A percentile compares a stretch with the other conserved stretches of the same genome.
Evolutionary conservation across 2,113 vertebrate genomes (phyloP).

Genomic region (Montifringilla adamsi): DNA sequence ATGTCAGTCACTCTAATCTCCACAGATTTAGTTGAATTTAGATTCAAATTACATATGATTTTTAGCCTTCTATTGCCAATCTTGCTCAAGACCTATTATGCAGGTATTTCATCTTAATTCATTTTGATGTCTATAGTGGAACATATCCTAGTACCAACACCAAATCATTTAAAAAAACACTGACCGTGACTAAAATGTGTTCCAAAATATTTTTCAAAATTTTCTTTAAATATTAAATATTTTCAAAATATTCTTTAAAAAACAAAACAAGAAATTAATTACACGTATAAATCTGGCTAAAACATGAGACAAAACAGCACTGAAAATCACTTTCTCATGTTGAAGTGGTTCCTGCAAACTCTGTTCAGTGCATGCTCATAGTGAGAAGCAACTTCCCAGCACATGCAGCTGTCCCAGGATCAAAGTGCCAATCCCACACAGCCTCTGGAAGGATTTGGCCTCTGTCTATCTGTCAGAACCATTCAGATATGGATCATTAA

Average conservation of each 20-base stretch:
- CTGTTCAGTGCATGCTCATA: accelerated
- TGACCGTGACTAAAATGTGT: neutral
- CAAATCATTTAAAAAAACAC: neutral
- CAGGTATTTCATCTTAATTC: neutral
- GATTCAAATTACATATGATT: neutral
- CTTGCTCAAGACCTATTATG: neutral
- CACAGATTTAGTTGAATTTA: neutral
- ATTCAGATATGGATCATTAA: neutral
- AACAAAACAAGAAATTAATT: neutral
- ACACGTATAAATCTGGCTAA: neutral
- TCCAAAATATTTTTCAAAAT: neutral
- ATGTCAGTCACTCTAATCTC: neutral
- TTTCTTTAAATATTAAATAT: neutral
- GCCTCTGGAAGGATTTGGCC: neutral
- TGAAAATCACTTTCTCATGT: neutral
- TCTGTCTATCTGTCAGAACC: neutral
- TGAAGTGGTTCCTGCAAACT: neutral
- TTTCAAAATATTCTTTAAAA: neutral
- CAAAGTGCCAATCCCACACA: neutral
- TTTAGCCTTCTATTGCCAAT: neutral
- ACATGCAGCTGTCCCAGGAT: accelerated
- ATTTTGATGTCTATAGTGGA: neutral
- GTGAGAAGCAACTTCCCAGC: accelerated
- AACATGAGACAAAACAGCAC: neutral
- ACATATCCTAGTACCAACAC: neutral